Evolutionary conservation across 1,140 invertebrate genomes (phyloP).

Genomic region (Calliphora vicina): DNA sequence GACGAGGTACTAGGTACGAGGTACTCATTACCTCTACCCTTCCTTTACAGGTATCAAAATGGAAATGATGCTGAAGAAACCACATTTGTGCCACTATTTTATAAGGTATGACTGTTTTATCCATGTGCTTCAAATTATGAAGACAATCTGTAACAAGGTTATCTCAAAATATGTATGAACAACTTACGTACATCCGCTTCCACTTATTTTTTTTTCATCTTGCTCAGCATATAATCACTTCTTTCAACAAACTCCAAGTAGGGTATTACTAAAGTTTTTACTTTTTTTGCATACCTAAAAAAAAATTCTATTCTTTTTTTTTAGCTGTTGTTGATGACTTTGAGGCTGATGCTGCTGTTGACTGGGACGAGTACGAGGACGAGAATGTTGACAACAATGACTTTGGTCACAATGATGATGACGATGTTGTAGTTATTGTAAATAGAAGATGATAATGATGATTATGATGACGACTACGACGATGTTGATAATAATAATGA

Average conservation of each 20-base stretch:
- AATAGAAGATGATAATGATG: not conserved
- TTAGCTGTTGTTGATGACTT: not conserved
- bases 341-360: slow-evolving; percentile 4
- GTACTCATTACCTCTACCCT: too few species aligned
- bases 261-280: not conserved
- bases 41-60: too few species aligned
- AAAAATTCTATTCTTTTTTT: not conserved
- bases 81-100: too few species aligned
- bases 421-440: not conserved
- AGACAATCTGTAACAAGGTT: too few species aligned
- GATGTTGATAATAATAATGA: slow-evolving; percentile 16
- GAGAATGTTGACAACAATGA: slow-evolving; percentile 16
- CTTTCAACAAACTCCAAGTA: not conserved
- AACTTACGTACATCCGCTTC: too few species aligned
- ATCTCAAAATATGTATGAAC: too few species aligned
- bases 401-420: slow-evolving; percentile 22
- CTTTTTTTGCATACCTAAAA: not conserved
- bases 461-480: not conserved
- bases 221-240: too few species aligned
- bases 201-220: too few species aligned
- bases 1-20: too few species aligned
- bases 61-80: too few species aligned
- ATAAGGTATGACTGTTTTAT: too few species aligned
- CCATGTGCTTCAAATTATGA: too few species aligned
- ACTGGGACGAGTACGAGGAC: not conserved